phyloP scores from a whole-genome alignment of 1,140 invertebrate species.

The Delia radicum region DNA sequence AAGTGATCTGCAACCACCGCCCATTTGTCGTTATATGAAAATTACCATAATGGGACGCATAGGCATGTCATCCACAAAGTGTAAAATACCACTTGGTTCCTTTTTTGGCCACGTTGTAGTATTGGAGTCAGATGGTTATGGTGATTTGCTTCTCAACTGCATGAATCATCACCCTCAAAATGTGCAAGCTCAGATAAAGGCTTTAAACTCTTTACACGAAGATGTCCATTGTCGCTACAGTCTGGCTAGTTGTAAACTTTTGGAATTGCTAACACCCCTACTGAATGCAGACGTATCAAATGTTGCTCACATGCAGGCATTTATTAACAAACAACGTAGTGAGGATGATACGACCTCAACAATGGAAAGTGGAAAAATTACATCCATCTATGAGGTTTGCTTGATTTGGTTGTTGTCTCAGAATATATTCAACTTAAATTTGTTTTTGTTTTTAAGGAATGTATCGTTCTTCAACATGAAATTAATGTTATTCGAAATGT shows the following conservation, averaged over 20 bases:
- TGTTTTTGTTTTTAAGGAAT: conserved; percentile 61
- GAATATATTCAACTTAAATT: not conserved
- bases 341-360: conserved; percentile 57
- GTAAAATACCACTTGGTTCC: conserved; percentile 86
- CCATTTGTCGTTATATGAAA: conserved; percentile 86
- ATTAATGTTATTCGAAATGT: conserved; percentile 74
- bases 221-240: conserved; percentile 83
- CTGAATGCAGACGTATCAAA: conserved; percentile 75
- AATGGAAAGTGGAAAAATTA: conserved; percentile 67
- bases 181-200: conserved; percentile 46
- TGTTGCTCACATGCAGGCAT: conserved; percentile 77
- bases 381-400: conserved; percentile 73
- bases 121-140: conserved; percentile 67
- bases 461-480: conserved; percentile 77
- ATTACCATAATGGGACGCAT: conserved; percentile 86
- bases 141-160: conserved; percentile 54
- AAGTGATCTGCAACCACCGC: conserved; percentile 84
- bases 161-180: conserved; percentile 39
- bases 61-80: conserved; percentile 85
- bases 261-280: conserved; percentile 72
- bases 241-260: conserved; percentile 78
- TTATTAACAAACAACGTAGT: conserved; percentile 69
- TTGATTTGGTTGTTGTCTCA: not conserved
- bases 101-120: conserved; percentile 88
- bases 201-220: conserved; percentile 62